Evolutionary conservation across 2,888 invertebrate genomes (phyloP), one percentile per base, ranked within the genome.

Genomic region (Eueremaeus valkanovi): DNA sequence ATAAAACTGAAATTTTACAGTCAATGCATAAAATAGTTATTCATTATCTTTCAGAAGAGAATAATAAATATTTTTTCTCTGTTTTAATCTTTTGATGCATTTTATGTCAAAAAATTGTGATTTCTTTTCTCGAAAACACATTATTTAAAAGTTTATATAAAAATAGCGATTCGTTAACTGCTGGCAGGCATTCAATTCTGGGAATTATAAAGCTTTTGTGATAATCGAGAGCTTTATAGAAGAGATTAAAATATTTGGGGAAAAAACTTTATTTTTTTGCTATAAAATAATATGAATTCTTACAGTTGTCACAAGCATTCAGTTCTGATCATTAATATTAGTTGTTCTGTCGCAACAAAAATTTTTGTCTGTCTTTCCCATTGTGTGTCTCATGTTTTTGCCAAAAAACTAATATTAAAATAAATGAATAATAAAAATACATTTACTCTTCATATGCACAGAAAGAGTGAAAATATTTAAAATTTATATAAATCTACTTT

Each of bases 51-150:
- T 40, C 40, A 5, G 40, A 40, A 40, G 40, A n/a, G n/a, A n/a
- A n/a, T 40, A 40, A 40, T 40, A 11, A 11, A 40, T n/a, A 40
- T 40, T 40, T 40, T 40, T 40, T 40, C 40, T 40, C 8, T 51
- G 18, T 11, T 51, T 51, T 51, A 51, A 51, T 51, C 51, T 51
- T 51, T 51, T 51, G 51, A 51, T 51, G 51, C 51, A 51, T 51
- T 51, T 51, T 21, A 6, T 6, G 5, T 8, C 6, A 5, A 18
- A 51, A 51, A 21, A 51, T 21, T 51, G 51, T n/a, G 21, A 18
- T 11, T n/a, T n/a, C 18, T 51, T 51, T 18, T 51, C 51, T 11
- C 18, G 6, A 6, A 9, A 40, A 9, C 5, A 11, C 11, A 5
- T 40, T 11, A 40, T 40, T 11, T 11, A 40, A 40, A 40, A 40